phyloP scores from a whole-genome alignment of 2,113 vertebrate species.

The Psephotus haematonotus region DNA sequence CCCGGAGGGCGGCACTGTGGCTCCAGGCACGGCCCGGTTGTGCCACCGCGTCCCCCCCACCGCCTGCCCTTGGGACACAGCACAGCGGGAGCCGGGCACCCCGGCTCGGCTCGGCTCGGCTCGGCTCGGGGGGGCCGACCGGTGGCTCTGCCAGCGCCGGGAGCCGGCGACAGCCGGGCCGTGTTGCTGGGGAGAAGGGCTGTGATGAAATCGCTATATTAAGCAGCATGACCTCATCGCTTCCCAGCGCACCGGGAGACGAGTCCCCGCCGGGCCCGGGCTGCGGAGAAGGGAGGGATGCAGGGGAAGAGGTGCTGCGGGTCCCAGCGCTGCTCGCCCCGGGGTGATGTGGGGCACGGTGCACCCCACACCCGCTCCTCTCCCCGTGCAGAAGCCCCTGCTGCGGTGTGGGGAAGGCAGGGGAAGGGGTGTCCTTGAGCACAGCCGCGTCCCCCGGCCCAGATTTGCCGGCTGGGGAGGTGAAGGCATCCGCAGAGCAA shows the following conservation, averaged over 20 bases:
- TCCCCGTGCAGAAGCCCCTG: background rate
- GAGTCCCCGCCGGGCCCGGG: background rate
- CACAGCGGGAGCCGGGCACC: background rate
- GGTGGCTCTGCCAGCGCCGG: background rate
- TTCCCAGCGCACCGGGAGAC: constrained; percentile 61
- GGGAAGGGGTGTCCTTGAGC: background rate
- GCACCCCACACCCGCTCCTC: background rate
- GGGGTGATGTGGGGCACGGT: background rate
- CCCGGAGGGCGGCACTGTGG: constrained; percentile 62
- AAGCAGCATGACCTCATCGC: constrained; percentile 72
- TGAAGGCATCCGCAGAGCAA: background rate
- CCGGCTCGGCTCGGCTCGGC: background rate
- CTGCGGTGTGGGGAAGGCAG: background rate
- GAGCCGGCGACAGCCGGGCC: constrained; percentile 27
- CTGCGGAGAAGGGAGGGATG: background rate
- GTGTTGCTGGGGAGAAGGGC: constrained; percentile 68
- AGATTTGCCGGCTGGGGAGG: background rate
- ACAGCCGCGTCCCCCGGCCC: background rate
- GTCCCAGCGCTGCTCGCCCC: background rate
- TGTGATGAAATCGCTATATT: constrained; percentile 70
- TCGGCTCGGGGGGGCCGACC: background rate
- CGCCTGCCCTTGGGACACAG: background rate
- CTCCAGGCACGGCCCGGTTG: background rate
- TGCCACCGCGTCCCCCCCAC: background rate
- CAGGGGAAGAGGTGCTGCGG: background rate